Base-by-base conservation (phyloP, 1,140 invertebrate genomes). In the Nilaparvata lugens region DNA sequence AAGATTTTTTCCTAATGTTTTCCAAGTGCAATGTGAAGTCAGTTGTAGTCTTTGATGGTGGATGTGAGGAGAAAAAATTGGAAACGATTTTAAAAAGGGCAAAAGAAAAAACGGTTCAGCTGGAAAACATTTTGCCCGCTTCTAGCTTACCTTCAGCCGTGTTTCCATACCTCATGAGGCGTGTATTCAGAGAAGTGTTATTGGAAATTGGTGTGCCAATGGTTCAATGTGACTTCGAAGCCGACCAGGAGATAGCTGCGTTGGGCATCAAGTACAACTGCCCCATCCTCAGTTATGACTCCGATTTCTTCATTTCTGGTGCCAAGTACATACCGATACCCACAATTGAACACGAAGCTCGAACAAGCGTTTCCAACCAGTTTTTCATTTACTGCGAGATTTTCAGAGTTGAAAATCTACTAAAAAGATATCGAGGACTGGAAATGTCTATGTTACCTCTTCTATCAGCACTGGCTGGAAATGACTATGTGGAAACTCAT, bases 251-350 rank as follows among this genome's bases (percentile, higher is more conserved):
- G 68, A 83, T 94, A 58, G 89, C 89, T 2, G 82, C 83, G 0
- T 67, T 95, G 56, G 88, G 90, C 0, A 81, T 82, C 63, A 75
- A 82, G 54, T 75, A 93, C 4, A 76, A 87, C 31, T 94, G 90
- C 67, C 92, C 92, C 4, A 83, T 95, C 9, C 67, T 96, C 0
- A 93, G 89, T 69, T 87, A 86, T 65, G 93, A 96, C 73, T 95
- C 91, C 1, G 93, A 96, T 77, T 96, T 93, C 76, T 94, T 84
- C 70, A 85, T 95, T 55, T 92, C 87, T 73, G 86, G 90, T 74
- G 79, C 91, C 1, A 69, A 81, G 2, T 93, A 93, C 68, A 88
- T 95, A 61, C 88, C 89, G 0, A 83, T 91, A 51, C 78, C 83
- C 56, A 85, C 82, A 42, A 70, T 92, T 0, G 78, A 84, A 25